Conservation (phyloP, 1,140 invertebrate genomes). For the Littorina saxatilis region DNA sequence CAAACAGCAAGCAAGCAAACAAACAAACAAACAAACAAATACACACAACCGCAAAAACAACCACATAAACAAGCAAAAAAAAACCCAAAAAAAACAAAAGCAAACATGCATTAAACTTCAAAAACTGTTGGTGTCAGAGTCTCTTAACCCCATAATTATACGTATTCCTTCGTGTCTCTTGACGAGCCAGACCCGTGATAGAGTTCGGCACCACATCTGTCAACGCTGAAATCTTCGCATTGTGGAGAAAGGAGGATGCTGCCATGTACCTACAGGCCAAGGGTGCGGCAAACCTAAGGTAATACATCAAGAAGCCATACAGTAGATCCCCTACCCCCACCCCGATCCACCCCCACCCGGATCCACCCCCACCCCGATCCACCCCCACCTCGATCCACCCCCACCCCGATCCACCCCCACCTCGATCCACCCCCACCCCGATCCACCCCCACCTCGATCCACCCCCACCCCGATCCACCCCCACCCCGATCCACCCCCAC, state of each 20-base stretch:
- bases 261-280: conserved; percentile 13
- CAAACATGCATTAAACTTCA: neutral
- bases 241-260: conserved; percentile 13
- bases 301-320: neutral
- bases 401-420: too few relatives aligned
- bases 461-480: too few relatives aligned
- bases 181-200: too few relatives aligned
- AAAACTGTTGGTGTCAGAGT: too few relatives aligned
- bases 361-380: too few relatives aligned
- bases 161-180: too few relatives aligned
- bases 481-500: too few relatives aligned
- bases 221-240: neutral
- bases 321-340: too few relatives aligned
- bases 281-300: neutral
- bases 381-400: too few relatives aligned
- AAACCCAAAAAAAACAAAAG: neutral
- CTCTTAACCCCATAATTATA: neutral
- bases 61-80: neutral
- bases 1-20: neutral
- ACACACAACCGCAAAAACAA: neutral
- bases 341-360: too few relatives aligned
- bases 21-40: neutral
- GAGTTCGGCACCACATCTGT: neutral
- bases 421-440: too few relatives aligned
- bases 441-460: too few relatives aligned